Conservation (phyloP, 1,140 invertebrate genomes). For the Solenopsis invicta region DNA sequence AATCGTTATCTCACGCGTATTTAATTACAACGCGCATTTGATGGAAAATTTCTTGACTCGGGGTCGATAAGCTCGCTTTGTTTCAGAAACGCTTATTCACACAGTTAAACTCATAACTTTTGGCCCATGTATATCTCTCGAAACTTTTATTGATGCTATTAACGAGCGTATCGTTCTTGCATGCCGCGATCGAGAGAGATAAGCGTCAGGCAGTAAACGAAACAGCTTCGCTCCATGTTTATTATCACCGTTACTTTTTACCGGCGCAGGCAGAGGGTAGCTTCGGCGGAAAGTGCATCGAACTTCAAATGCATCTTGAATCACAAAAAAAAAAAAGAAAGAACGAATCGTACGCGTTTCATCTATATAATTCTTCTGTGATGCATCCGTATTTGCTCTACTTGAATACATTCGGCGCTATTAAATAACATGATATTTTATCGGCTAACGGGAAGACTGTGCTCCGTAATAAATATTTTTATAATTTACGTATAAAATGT, state of each 20-base stretch:
- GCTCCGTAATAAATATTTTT: background rate
- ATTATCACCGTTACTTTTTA: constrained; percentile 61
- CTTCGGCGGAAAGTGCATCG: background rate
- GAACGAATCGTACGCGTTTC: background rate
- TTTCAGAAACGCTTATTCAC: background rate
- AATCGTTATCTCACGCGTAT: background rate
- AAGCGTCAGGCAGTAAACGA: constrained; percentile 43
- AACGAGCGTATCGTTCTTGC: constrained; percentile 46
- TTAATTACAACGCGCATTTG: background rate
- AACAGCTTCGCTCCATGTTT: constrained; percentile 10
- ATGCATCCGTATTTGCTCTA: background rate
- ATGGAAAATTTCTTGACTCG: background rate
- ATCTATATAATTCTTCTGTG: background rate
- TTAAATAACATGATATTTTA: constrained; percentile 21
- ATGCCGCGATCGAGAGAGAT: constrained; percentile 24
- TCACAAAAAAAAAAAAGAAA: constrained; percentile 8
- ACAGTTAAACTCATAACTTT: background rate
- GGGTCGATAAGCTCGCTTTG: background rate
- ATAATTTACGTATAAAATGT: background rate
- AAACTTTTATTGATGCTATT: constrained; percentile 53
- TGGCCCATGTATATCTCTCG: constrained; percentile 3
- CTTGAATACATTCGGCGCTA: background rate
- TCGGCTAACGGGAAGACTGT: background rate
- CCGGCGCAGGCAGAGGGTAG: constrained; percentile 64
- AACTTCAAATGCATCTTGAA: constrained; percentile 22